Evolutionary conservation across 2,113 vertebrate species (phyloP).

Genomic region (Thinocorus orbignyianus): DNA sequence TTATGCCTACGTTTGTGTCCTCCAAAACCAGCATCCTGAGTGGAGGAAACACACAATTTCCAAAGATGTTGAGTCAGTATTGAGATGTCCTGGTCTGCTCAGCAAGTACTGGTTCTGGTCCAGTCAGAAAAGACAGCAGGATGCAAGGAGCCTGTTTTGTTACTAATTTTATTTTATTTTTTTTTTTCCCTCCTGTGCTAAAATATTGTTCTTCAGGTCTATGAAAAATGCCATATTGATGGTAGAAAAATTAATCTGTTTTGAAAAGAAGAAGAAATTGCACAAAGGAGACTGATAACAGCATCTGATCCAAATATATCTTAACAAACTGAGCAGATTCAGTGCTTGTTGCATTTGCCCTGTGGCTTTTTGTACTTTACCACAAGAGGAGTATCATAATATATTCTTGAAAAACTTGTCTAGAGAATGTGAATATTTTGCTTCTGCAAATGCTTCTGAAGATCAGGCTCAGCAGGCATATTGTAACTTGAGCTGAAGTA

Average conservation of each 20-base stretch:
- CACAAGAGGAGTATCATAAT: not conserved
- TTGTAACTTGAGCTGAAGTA: not conserved
- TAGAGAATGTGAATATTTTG: not conserved
- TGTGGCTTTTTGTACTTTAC: conserved; percentile 12
- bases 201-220: not conserved
- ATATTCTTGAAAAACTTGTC: not conserved
- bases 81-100: not conserved
- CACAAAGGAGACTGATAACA: not conserved
- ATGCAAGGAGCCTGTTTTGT: not conserved
- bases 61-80: not conserved
- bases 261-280: not conserved
- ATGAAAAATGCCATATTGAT: not conserved
- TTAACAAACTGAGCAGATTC: not conserved
- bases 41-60: not conserved
- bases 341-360: not conserved
- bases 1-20: not conserved
- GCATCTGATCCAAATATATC: not conserved
- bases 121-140: not conserved
- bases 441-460: not conserved
- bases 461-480: not conserved
- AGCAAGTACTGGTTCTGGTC: not conserved
- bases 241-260: not conserved
- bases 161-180: not conserved
- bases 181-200: not conserved
- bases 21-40: not conserved